Percentiles rank a stretch among this genome's conserved stretches.
Evolutionary conservation across 2,797 vertebrate genomes (phyloP).

Genomic region (Diceros bicornis): DNA sequence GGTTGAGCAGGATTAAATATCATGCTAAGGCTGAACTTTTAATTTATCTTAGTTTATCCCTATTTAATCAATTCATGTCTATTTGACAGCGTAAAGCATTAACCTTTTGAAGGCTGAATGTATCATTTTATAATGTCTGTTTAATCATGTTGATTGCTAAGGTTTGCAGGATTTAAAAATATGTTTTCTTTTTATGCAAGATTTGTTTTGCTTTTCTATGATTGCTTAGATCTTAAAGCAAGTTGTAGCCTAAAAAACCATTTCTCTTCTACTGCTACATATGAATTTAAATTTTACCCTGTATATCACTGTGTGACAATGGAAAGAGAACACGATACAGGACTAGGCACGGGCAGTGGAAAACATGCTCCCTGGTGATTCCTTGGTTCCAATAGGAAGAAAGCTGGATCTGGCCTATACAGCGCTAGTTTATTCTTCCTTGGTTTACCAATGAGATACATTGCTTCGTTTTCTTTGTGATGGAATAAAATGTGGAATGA

Average conservation of each 20-base stretch:
- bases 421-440: background rate
- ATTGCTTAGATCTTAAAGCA: conserved; percentile 13
- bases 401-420: background rate
- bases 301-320: background rate
- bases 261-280: background rate
- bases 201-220: background rate
- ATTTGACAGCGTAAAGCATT: conserved; percentile 39
- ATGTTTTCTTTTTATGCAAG: background rate
- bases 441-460: background rate
- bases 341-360: background rate
- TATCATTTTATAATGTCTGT: background rate
- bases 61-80: background rate
- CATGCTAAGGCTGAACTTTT: conserved; percentile 1
- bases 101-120: conserved; percentile 32
- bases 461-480: background rate
- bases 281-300: background rate
- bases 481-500: background rate
- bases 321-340: background rate
- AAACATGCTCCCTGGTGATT: background rate
- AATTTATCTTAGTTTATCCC: conserved; percentile 34
- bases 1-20: background rate
- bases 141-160: conserved; percentile 10
- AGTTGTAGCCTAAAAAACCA: background rate
- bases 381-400: background rate
- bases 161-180: conserved; percentile 19